Evolutionary conservation across 2,797 vertebrate species (phyloP).

Genomic region (Falco rusticolus): DNA sequence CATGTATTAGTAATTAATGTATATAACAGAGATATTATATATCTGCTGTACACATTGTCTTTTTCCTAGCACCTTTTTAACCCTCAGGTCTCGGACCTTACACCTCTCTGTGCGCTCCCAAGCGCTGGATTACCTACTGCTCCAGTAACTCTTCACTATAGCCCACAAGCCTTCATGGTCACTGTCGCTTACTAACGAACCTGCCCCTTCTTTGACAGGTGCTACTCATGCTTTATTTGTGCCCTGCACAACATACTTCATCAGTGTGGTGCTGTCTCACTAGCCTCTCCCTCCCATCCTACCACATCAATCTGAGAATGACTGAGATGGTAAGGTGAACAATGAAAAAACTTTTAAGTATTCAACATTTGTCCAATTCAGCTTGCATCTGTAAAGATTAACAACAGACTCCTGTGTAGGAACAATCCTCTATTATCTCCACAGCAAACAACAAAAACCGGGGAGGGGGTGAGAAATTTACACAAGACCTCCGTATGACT

Average conservation of each 20-base stretch:
- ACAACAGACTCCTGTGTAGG: neutral
- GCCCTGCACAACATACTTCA: neutral
- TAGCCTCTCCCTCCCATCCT: neutral
- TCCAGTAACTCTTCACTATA: neutral
- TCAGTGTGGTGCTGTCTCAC: neutral
- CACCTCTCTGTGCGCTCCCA: neutral
- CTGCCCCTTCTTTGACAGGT: neutral
- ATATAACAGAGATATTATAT: neutral
- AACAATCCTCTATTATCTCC: neutral
- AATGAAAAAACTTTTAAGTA: neutral
- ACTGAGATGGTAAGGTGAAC: neutral
- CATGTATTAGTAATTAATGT: neutral
- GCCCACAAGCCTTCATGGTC: rapidly evolving
- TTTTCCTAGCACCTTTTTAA: neutral
- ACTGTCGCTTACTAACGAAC: neutral
- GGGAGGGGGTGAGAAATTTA: rapidly evolving
- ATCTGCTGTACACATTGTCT: neutral
- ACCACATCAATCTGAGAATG: neutral
- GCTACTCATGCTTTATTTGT: neutral
- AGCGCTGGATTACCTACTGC: neutral
- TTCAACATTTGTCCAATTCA: neutral
- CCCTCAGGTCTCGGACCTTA: neutral
- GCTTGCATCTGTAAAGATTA: neutral
- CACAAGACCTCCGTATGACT: neutral
- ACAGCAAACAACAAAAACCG: neutral